Evolutionary conservation across 23 tunicate species (phyloP).

Genomic region (Diplosoma virens): DNA sequence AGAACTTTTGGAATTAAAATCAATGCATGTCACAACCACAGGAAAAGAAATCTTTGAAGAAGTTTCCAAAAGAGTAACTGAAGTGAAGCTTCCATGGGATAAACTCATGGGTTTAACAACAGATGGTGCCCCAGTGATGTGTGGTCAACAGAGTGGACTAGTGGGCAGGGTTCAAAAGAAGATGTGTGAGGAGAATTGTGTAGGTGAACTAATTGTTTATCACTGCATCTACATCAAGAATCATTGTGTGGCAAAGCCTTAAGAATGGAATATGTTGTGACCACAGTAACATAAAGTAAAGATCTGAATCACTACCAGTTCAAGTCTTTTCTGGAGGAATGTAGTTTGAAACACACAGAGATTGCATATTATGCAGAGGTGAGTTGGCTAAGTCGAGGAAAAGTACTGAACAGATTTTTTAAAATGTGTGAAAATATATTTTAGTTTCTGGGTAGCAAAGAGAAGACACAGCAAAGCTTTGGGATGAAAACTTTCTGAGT

Average conservation of each 20-base stretch:
- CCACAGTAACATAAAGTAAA: not conserved
- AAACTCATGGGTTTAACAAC: not conserved
- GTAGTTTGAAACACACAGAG: not conserved
- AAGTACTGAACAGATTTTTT: conserved; percentile 18
- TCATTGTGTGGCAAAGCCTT: not conserved
- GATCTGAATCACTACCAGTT: not conserved
- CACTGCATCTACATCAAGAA: not conserved
- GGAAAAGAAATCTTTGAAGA: too few species aligned
- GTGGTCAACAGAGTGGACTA: not conserved
- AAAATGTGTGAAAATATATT: not conserved
- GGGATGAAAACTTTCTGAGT: conserved; percentile 16
- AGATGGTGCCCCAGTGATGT: not conserved
- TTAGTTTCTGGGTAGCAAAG: not conserved
- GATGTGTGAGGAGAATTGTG: not conserved
- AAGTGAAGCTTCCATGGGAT: not conserved
- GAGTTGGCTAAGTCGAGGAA: not conserved
- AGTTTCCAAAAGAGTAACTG: too few species aligned
- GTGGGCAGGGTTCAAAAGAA: not conserved
- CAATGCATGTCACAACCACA: too few species aligned
- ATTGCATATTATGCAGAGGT: not conserved
- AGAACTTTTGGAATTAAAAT: too few species aligned
- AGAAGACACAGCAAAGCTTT: not conserved
- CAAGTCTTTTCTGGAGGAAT: not conserved
- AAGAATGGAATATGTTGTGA: not conserved
- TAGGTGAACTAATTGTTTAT: not conserved